Percentiles rank a stretch among this genome's conserved stretches.
Conservation (phyloP, 2,888 invertebrate species). For the Abscondita cerata region DNA sequence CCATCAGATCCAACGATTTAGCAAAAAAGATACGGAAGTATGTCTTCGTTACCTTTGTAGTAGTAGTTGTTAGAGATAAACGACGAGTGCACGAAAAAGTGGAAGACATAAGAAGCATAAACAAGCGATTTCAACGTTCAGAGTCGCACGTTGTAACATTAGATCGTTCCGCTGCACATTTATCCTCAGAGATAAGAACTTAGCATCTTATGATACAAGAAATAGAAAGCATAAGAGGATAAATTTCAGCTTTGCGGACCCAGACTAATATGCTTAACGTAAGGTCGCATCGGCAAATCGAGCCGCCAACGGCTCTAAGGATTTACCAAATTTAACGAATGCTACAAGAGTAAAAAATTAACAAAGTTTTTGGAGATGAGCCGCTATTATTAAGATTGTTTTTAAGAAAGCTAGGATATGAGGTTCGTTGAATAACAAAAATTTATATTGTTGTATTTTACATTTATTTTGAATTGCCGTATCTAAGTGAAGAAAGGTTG, state of each 20-base stretch:
- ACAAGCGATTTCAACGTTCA: slow-evolving; percentile 85
- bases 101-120: slow-evolving; percentile 70
- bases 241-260: slow-evolving; percentile 78
- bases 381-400: slow-evolving; percentile 89
- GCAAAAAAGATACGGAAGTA: slow-evolving; percentile 76
- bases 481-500: slow-evolving; percentile 86
- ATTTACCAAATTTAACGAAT: slow-evolving; percentile 79
- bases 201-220: slow-evolving; percentile 90
- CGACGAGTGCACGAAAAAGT: slow-evolving; percentile 76
- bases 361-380: slow-evolving; percentile 92
- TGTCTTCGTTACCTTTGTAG: slow-evolving; percentile 85
- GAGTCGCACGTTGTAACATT: slow-evolving; percentile 92
- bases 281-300: slow-evolving; percentile 73
- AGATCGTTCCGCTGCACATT: slow-evolving; percentile 87
- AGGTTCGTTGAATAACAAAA: slow-evolving; percentile 90
- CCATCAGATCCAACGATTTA: slow-evolving; percentile 64
- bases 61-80: slow-evolving; percentile 77
- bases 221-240: slow-evolving; percentile 85
- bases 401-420: slow-evolving; percentile 89
- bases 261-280: slow-evolving; percentile 68
- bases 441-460: slow-evolving; percentile 89
- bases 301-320: slow-evolving; percentile 61
- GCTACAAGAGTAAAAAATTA: slow-evolving; percentile 86
- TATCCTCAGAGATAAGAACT: slow-evolving; percentile 90
- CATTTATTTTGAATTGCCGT: slow-evolving; percentile 89